Evolutionary conservation across 2,888 invertebrate genomes (phyloP), one percentile per base, ranked within the genome.

Genomic region (Drosophila atripex): DNA sequence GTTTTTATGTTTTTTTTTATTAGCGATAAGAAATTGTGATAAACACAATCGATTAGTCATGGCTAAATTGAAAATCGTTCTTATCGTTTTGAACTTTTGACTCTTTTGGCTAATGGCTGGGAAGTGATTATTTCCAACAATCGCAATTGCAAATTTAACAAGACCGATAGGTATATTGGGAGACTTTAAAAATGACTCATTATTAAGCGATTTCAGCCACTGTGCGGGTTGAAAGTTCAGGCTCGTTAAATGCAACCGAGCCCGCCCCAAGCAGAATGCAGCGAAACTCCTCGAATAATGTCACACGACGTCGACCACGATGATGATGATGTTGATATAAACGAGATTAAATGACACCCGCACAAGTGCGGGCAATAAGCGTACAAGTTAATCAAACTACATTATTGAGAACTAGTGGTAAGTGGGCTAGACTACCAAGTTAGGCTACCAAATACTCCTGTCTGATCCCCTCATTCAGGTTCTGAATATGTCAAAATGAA

Each of bases 201-300:
- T 41, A 5, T 5, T 8, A 0, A 7, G 11, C 18, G 18, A 8
- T 21, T 12, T 43, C 21, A 21, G 1, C 21, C 43, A 43, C 43
- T 43, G 43, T 43, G 46, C 54, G 38, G 64, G 52, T 66, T 63
- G 65, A 63, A 65, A 65, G 63, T 65, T 63, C 53, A 65, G 65
- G 54, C 54, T 65, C 45, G 66, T 64, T 64, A 66, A 64, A 23
- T 46, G 64, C 64, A 64, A 32, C 65, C 16, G 14, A 14, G 16
- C 30, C 30, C 6, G 28, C 52, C 25, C 52, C 14, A 18, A 39
- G 16, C 41, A 28, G 28, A 28, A 30, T 28, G 41, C 41, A 30
- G 25, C 25, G 41, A 53, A 53, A 53, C 53, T 39, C 39, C 41
- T 43, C 21, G 21, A 43, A 43, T 43, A 43, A 43, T 43, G 43